These are phyloP conservation scores for Notarius quadriscutis DNA, from an alignment of 2,113 vertebrate species.

Conservation along the genomic window DNA sequence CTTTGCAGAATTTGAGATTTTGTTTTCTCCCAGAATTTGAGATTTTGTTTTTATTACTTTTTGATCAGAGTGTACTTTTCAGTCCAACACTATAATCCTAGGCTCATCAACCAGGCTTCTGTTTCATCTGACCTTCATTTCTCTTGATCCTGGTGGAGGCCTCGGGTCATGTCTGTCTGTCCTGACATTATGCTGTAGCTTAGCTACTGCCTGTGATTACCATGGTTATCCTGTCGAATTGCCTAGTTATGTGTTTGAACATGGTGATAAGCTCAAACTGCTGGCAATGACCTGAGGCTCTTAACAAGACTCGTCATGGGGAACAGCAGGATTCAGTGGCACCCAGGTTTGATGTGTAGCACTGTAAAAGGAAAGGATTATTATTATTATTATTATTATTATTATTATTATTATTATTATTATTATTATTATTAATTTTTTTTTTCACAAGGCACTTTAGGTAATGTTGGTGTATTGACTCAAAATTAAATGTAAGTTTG, in stretches of 20 bases:
- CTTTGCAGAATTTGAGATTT: not conserved
- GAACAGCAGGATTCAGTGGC: not conserved
- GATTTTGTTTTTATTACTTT: not conserved
- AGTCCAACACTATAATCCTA: not conserved
- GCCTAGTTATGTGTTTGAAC: conserved; percentile 29
- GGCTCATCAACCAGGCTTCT: not conserved
- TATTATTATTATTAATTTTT: not conserved
- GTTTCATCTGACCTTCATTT: conserved; percentile 22
- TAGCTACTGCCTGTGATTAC: not conserved
- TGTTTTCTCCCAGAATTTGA: not conserved
- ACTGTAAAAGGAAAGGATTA: not conserved
- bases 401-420: not conserved
- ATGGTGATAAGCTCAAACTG: conserved; percentile 16
- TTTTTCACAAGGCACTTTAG: not conserved
- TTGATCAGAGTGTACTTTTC: not conserved
- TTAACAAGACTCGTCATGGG: not conserved
- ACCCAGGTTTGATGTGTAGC: not conserved
- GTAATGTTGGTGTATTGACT: not conserved
- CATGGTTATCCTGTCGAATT: conserved; percentile 22
- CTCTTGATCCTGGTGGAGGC: not conserved
- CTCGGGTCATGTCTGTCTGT: conserved; percentile 18
- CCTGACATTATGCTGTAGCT: conserved; percentile 6
- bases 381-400: not conserved
- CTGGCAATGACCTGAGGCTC: not conserved
- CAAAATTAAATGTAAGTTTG: not conserved